phyloP scores from a whole-genome alignment of 1,140 invertebrate species.

The Propsilocerus akamusi region DNA sequence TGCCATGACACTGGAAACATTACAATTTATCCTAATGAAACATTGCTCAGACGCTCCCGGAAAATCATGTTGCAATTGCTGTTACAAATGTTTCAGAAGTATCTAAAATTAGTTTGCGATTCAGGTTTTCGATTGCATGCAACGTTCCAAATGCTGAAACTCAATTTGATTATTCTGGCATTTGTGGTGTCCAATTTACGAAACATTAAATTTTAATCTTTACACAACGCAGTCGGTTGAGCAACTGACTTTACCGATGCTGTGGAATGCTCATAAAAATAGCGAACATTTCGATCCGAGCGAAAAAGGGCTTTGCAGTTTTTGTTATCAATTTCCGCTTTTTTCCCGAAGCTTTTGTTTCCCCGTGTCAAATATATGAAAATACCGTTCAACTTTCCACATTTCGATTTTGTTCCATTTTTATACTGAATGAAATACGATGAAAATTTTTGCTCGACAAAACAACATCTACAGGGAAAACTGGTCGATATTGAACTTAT shows the following conservation, averaged over 20 bases:
- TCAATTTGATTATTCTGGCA: not conserved
- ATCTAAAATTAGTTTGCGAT: not conserved
- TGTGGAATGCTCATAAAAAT: not conserved
- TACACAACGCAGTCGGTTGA: not conserved
- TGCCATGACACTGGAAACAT: too few relatives aligned
- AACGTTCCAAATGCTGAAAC: too few relatives aligned
- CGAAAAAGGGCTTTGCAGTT: not conserved
- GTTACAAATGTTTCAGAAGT: not conserved
- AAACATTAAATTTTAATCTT: conserved; percentile 3
- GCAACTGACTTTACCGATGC: too few relatives aligned
- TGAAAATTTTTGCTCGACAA: not conserved
- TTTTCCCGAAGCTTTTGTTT: not conserved
- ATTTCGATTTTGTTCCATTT: too few relatives aligned
- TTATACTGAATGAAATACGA: not conserved
- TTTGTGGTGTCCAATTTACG: conserved; percentile 1
- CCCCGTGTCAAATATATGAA: not conserved
- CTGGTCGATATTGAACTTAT: too few relatives aligned
- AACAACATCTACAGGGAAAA: too few relatives aligned
- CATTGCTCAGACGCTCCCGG: too few relatives aligned
- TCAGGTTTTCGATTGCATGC: not conserved
- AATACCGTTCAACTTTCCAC: too few relatives aligned
- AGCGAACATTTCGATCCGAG: too few relatives aligned
- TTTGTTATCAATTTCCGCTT: conserved; percentile 1
- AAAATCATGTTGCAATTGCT: not conserved
- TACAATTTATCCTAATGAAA: too few relatives aligned